phyloP scores from a whole-genome alignment of 2,888 invertebrate species.

The Zeuzera pyrina region DNA sequence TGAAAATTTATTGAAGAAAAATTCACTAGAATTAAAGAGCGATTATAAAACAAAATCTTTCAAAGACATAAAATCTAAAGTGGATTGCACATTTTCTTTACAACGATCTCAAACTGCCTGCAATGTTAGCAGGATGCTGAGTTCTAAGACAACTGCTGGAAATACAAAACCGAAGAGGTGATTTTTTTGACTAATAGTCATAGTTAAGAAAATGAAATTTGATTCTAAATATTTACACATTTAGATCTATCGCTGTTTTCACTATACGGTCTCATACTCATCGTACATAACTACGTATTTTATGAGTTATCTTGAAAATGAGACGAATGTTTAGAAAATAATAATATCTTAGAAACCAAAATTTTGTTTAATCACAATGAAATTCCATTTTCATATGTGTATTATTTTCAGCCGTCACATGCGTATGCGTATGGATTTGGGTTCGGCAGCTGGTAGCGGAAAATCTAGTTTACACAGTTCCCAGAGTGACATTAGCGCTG shows the following conservation, averaged over 20 bases:
- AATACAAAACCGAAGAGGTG: conserved; percentile 68
- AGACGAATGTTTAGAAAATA: not conserved
- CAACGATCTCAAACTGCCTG: conserved; percentile 66
- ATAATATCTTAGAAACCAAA: not conserved
- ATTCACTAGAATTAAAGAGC: conserved; percentile 80
- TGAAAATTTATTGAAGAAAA: conserved; percentile 72
- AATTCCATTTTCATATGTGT: not conserved
- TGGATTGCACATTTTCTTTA: conserved; percentile 72
- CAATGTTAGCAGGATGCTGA: conserved; percentile 60
- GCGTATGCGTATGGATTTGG: conserved; percentile 68
- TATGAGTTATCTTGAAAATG: too few species aligned
- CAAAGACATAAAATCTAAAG: conserved; percentile 92
- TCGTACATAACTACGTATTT: too few species aligned
- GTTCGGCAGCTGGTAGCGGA: conserved; percentile 68
- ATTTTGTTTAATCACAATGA: not conserved
- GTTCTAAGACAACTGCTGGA: conserved; percentile 52
- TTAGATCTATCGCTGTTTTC: too few species aligned
- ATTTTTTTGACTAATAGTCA: too few species aligned
- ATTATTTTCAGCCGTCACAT: conserved; percentile 61
- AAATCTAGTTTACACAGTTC: conserved; percentile 77
- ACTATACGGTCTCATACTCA: too few species aligned
- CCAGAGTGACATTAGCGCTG: conserved; percentile 79
- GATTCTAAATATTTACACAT: not conserved
- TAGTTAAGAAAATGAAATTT: too few species aligned
- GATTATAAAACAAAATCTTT: conserved; percentile 81